Percentiles rank a stretch among this genome's conserved stretches.
Evolutionary conservation across 2,888 invertebrate species (phyloP).

Genomic region (Thumatha senex): DNA sequence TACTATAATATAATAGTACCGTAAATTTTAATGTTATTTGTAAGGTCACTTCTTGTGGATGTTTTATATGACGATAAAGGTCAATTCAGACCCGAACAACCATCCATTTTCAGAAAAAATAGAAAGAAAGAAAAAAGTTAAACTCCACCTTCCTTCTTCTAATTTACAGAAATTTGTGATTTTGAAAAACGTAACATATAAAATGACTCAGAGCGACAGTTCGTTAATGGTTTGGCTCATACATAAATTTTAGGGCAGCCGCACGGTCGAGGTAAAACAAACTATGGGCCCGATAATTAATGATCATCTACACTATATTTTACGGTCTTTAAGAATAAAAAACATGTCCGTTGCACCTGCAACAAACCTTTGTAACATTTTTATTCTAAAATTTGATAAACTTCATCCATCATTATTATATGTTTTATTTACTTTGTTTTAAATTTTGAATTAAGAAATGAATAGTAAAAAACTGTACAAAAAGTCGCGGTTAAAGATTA

Average conservation of each 20-base stretch:
- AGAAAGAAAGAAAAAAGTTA: constrained; percentile 26
- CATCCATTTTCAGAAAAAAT: constrained; percentile 17
- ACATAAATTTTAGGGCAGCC: constrained; percentile 72
- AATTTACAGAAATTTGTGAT: constrained; percentile 36
- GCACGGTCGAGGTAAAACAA: constrained; percentile 77
- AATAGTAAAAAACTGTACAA: constrained; percentile 14
- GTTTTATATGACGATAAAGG: too few species aligned
- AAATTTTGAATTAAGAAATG: constrained; percentile 11
- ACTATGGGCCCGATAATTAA: constrained; percentile 75
- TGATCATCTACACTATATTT: constrained; percentile 63
- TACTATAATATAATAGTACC: background rate
- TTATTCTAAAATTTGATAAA: constrained; percentile 20
- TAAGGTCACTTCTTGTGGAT: too few species aligned
- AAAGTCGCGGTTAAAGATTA: constrained; percentile 29
- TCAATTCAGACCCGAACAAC: background rate
- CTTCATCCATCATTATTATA: constrained; percentile 33
- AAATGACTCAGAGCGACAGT: constrained; percentile 70
- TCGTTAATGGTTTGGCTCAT: constrained; percentile 73
- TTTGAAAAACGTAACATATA: constrained; percentile 37
- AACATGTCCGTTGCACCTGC: constrained; percentile 62
- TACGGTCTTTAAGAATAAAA: constrained; percentile 65
- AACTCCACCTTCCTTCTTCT: constrained; percentile 20
- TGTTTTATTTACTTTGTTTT: constrained; percentile 13
- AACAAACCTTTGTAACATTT: constrained; percentile 19
- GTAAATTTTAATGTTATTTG: background rate